Percentiles rank a stretch among this genome's conserved stretches.
phyloP scores from a whole-genome alignment of 2,888 invertebrate genomes.

The Magallana nippona region DNA sequence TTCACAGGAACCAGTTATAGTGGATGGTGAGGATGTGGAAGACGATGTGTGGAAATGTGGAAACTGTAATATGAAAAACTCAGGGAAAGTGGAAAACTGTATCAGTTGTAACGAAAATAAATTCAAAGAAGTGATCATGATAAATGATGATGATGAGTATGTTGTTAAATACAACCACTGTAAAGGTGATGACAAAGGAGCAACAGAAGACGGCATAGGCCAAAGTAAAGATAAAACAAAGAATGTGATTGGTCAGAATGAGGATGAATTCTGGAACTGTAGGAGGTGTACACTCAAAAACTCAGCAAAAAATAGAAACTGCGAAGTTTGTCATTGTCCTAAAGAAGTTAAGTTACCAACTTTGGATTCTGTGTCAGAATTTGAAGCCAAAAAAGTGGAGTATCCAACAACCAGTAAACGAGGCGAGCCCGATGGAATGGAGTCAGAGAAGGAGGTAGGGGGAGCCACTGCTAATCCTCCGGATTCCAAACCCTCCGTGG shows the following conservation, averaged over 20 bases:
- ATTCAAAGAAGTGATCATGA: conserved; percentile 49
- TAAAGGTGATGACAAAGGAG: not conserved
- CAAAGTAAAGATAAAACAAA: conserved; percentile 25
- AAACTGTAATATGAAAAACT: conserved; percentile 49
- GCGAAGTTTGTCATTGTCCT: conserved; percentile 89
- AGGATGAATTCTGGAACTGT: conserved; percentile 77
- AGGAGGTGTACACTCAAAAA: conserved; percentile 89
- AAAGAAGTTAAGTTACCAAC: conserved; percentile 67
- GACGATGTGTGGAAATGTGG: conserved; percentile 48
- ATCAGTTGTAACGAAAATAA: conserved; percentile 41
- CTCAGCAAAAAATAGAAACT: conserved; percentile 84
- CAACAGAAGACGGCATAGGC: not conserved
- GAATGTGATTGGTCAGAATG: conserved; percentile 9
- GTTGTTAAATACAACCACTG: conserved; percentile 50
- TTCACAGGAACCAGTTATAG: conserved; percentile 20
- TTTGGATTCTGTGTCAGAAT: conserved; percentile 56
- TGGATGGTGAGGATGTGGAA: conserved; percentile 24
- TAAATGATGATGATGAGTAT: conserved; percentile 53
- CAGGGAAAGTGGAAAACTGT: conserved; percentile 41
- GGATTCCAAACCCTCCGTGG: conserved; percentile 32
- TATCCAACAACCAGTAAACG: conserved; percentile 54
- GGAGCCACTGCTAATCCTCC: conserved; percentile 17
- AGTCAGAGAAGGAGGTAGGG: conserved; percentile 43
- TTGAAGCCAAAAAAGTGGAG: conserved; percentile 55
- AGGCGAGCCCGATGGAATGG: conserved; percentile 55